Conservation (phyloP, 2,113 vertebrate genomes). For the Chelonoidis abingdonii region DNA sequence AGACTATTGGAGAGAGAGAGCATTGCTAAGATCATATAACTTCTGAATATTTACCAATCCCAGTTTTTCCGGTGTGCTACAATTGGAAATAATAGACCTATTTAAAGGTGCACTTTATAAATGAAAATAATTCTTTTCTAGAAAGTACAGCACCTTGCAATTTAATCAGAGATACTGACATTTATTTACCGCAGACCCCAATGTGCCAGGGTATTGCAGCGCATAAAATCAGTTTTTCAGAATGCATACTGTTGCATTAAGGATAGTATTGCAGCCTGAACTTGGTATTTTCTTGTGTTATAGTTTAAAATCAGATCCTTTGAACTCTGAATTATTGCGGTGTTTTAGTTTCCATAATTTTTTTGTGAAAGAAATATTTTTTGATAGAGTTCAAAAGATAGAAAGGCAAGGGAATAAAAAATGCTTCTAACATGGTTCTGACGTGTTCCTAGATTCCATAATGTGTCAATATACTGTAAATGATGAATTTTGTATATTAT, state of each 20-base stretch:
- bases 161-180: not conserved
- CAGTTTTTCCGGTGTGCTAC: not conserved
- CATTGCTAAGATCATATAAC: not conserved
- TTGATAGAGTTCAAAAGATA: not conserved
- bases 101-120: not conserved
- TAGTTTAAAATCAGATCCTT: not conserved
- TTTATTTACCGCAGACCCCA: not conserved
- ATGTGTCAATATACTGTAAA: not conserved
- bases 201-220: not conserved
- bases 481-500: not conserved
- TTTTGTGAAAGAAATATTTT: not conserved
- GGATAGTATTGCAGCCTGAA: not conserved
- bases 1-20: too few relatives aligned
- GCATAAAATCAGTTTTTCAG: not conserved
- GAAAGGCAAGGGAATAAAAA: not conserved
- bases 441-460: not conserved
- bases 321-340: not conserved
- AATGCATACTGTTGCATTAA: fast-evolving
- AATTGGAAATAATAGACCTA: not conserved
- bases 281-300: not conserved
- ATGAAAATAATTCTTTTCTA: not conserved
- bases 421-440: not conserved
- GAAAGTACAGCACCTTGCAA: not conserved
- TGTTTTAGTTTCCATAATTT: not conserved
- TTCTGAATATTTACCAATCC: not conserved